Conservation (phyloP, 2,113 vertebrate genomes). For the Capricornis sumatraensis region DNA sequence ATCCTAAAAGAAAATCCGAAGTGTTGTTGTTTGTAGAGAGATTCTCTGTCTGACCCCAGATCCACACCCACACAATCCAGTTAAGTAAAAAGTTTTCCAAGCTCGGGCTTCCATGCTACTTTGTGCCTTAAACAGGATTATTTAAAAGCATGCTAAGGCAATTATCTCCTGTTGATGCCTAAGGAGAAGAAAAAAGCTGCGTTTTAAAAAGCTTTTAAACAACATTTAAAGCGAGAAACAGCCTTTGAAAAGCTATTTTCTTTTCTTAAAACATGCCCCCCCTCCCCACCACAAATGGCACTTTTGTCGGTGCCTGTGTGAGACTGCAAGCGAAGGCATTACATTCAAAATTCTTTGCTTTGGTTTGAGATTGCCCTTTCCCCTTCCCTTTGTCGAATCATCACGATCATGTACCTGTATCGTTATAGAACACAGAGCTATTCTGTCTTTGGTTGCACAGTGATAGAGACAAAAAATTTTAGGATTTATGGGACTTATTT, state of each 20-base stretch:
- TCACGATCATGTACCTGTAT: not conserved
- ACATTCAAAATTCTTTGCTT: slow-evolving; percentile 44
- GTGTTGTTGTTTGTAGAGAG: not conserved
- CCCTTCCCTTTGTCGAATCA: not conserved
- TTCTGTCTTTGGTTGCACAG: not conserved
- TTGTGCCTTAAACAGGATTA: slow-evolving; percentile 69
- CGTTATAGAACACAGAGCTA: slow-evolving; percentile 12
- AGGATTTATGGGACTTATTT: not conserved
- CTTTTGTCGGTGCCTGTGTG: slow-evolving; percentile 46
- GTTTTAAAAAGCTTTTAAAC: slow-evolving; percentile 71
- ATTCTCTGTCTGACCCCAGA: not conserved
- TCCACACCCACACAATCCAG: slow-evolving; percentile 37
- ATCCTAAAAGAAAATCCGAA: not conserved
- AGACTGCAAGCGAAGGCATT: slow-evolving; percentile 30
- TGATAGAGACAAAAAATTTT: not conserved
- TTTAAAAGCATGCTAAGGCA: slow-evolving; percentile 70
- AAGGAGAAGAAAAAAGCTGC: slow-evolving; percentile 57
- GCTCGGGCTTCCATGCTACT: slow-evolving; percentile 34
- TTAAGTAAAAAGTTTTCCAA: slow-evolving; percentile 70
- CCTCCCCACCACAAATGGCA: not conserved
- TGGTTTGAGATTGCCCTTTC: slow-evolving; percentile 28
- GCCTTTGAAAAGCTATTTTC: slow-evolving; percentile 61
- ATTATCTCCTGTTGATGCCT: slow-evolving; percentile 69
- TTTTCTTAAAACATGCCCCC: not conserved
- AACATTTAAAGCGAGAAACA: slow-evolving; percentile 67